Evolutionary conservation across 2,888 invertebrate genomes (phyloP), one percentile per base, ranked within the genome.

Genomic region (Oscheius sp.): DNA sequence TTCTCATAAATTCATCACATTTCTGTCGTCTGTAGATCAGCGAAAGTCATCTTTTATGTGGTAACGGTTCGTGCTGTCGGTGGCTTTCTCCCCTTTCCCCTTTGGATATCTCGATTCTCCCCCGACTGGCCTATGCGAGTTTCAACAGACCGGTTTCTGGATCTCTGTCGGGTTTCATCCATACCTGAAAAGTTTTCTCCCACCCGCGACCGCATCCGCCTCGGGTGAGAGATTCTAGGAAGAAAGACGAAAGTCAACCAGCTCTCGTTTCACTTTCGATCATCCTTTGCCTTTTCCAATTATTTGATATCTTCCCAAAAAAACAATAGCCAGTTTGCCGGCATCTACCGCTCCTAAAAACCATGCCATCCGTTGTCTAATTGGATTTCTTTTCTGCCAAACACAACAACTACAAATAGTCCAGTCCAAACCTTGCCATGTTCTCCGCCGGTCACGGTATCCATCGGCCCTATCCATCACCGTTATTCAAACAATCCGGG

Each of bases 81-180:
- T 35, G 35, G 35, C 35, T 35, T 35, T 35, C 35, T 35, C 35
- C 35, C 35, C 35, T 35, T 35, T 35, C n/a, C 49, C 49, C 61
- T 35, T 5, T 13, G 43, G 6, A 16, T 45, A 23, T 61, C 61
- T 61, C 61, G 61, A 61, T 61, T 35, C 35, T 61, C 43, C 21
- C 45, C 61, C 18, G 61, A 43, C 41, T 21, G 43, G 43, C 43
- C 25, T 21, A 12, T 43, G 43, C 43, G 61, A 61, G 61, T 61
- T 61, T 61, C 61, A 61, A 61, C n/a, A 41, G 45, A 61, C 61
- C 61, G 61, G 61, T 61, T 61, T 43, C 18, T n/a, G 16, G 27
- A 21, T 61, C 43, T 61, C 61, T 43, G 41, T 41, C 61, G 61
- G 61, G 61, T 61, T 61, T 61, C n/a, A 59, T 35, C 59, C 41